Conservation (phyloP, 2,888 invertebrate species). For the Deroplatys truncata region DNA sequence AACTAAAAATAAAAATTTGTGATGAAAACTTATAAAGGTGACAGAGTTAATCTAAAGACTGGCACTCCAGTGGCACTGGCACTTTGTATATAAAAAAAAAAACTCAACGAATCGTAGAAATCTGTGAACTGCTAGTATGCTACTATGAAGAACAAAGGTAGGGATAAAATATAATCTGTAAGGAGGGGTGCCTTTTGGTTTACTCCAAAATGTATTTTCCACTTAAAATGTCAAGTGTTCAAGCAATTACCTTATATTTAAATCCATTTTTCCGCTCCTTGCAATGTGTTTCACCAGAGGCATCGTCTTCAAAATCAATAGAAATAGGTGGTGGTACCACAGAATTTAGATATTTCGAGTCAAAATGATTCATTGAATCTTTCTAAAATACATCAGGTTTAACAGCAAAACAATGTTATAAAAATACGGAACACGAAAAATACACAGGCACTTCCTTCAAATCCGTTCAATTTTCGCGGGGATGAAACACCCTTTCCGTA, state of each 20-base stretch:
- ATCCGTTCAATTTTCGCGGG: background rate
- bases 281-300: background rate
- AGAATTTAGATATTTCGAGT: background rate
- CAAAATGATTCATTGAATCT: background rate
- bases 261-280: background rate
- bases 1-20: too few species aligned
- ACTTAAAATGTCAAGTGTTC: too few species aligned
- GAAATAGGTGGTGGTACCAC: background rate
- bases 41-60: too few species aligned
- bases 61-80: too few species aligned
- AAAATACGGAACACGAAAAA: background rate
- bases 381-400: background rate
- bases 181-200: too few species aligned
- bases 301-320: background rate
- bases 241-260: background rate
- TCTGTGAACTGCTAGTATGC: too few species aligned
- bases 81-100: too few species aligned
- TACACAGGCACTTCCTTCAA: background rate
- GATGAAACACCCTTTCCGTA: background rate
- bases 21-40: too few species aligned
- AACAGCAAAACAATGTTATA: background rate
- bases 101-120: too few species aligned
- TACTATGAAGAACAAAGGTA: too few species aligned
- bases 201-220: too few species aligned
- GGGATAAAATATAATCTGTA: too few species aligned